These are phyloP conservation scores for Pitta sordida DNA, from an alignment of 2,113 vertebrate genomes.

Conservation along the genomic window DNA sequence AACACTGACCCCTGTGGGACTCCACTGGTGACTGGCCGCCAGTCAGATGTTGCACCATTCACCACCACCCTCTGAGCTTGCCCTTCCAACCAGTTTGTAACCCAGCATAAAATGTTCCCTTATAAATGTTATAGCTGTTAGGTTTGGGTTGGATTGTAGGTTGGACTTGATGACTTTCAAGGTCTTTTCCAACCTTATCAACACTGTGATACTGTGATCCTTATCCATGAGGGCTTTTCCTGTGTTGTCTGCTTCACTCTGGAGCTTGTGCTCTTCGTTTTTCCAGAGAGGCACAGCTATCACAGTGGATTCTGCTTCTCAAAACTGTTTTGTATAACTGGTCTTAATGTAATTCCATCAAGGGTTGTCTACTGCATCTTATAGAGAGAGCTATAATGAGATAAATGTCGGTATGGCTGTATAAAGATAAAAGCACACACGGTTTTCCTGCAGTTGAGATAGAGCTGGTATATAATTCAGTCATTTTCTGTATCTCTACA, in stretches of 20 bases:
- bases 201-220: too few species aligned
- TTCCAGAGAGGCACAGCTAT: background rate
- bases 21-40: too few species aligned
- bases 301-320: background rate
- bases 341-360: background rate
- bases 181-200: too few species aligned
- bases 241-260: background rate
- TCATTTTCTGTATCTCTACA: background rate
- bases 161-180: too few species aligned
- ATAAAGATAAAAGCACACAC: background rate
- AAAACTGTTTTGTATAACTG: background rate
- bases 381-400: background rate
- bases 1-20: too few species aligned
- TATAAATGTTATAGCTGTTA: too few species aligned
- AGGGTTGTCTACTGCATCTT: background rate
- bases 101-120: too few species aligned
- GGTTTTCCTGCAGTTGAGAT: background rate
- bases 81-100: too few species aligned
- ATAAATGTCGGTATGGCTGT: background rate
- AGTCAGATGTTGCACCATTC: too few species aligned
- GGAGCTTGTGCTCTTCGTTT: rapidly evolving
- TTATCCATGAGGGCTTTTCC: background rate
- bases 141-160: too few species aligned
- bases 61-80: too few species aligned
- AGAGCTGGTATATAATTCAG: background rate